These are phyloP conservation scores for Paradisaea rubra DNA, from an alignment of 2,113 vertebrate species.

Conservation along the genomic window DNA sequence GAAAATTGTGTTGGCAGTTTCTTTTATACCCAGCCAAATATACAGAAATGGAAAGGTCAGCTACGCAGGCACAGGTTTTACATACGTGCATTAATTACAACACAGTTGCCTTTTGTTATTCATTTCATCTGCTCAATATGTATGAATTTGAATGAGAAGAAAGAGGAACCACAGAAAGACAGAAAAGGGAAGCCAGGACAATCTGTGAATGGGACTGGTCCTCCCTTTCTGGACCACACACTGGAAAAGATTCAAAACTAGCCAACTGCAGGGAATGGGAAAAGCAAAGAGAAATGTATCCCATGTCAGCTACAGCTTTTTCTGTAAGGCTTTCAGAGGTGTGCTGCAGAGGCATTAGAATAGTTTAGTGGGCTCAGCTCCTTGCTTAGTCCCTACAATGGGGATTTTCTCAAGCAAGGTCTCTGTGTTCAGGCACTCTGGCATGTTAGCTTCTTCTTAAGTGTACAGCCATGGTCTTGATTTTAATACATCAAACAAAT, in stretches of 20 bases:
- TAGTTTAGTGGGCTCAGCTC: neutral
- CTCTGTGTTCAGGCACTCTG: neutral
- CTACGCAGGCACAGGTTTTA: slow-evolving; percentile 64
- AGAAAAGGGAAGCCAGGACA: neutral
- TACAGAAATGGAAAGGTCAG: slow-evolving; percentile 67
- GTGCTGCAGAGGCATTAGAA: neutral
- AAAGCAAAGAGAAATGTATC: neutral
- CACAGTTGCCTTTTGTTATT: slow-evolving; percentile 35
- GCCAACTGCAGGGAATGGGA: neutral
- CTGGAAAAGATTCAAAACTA: neutral
- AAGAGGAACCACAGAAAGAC: neutral
- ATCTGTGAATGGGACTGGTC: neutral
- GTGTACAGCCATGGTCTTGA: neutral
- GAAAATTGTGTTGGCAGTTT: slow-evolving; percentile 54
- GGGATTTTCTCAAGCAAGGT: neutral
- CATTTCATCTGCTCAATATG: slow-evolving; percentile 33
- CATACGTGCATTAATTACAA: slow-evolving; percentile 69
- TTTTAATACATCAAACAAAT: neutral
- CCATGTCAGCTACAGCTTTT: neutral
- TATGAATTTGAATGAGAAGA: slow-evolving; percentile 46
- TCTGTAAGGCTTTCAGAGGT: neutral
- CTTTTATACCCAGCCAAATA: slow-evolving; percentile 62
- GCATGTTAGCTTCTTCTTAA: slow-evolving; percentile 30
- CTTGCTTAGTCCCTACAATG: neutral
- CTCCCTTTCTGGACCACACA: neutral